Evolutionary conservation across 2,797 vertebrate genomes (phyloP).

Genomic region (Huso huso): DNA sequence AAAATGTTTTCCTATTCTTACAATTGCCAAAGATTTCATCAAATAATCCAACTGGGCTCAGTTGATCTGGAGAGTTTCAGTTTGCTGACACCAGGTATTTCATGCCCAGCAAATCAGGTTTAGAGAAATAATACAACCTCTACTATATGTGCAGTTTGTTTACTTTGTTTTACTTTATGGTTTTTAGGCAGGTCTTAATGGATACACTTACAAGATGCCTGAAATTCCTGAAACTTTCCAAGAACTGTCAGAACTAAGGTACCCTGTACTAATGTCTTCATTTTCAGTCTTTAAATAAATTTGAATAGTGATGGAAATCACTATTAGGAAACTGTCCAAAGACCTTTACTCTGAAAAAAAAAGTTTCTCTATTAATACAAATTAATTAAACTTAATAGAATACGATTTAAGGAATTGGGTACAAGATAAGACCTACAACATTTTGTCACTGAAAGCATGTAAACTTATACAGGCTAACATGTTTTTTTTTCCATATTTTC

Average conservation of each 20-base stretch:
- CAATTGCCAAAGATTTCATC: no score
- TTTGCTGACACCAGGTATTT: no score
- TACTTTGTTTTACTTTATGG: conserved; percentile 11
- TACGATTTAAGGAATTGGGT: no score
- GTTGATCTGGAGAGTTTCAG: no score
- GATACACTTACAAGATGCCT: conserved; percentile 94
- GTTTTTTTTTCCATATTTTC: conserved; percentile 21
- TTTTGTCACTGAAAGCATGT: background rate
- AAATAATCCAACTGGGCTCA: no score
- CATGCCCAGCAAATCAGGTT: no score
- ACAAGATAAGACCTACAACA: no score
- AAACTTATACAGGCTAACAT: conserved; percentile 3
- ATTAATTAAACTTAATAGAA: background rate
- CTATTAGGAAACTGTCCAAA: no score
- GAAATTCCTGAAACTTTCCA: conserved; percentile 88
- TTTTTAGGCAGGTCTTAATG: conserved; percentile 78
- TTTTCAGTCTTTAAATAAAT: background rate
- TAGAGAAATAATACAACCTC: no score
- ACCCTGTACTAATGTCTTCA: conserved; percentile 24
- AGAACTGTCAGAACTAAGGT: conserved; percentile 86
- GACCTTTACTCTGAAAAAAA: no score
- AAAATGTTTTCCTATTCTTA: no score
- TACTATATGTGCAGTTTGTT: no score
- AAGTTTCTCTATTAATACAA: background rate
- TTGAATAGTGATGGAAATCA: background rate